A percentile compares a stretch with the other conserved stretches of the same genome.
Conservation (phyloP, 2,113 vertebrate species). For the Zosterops borbonicus region DNA sequence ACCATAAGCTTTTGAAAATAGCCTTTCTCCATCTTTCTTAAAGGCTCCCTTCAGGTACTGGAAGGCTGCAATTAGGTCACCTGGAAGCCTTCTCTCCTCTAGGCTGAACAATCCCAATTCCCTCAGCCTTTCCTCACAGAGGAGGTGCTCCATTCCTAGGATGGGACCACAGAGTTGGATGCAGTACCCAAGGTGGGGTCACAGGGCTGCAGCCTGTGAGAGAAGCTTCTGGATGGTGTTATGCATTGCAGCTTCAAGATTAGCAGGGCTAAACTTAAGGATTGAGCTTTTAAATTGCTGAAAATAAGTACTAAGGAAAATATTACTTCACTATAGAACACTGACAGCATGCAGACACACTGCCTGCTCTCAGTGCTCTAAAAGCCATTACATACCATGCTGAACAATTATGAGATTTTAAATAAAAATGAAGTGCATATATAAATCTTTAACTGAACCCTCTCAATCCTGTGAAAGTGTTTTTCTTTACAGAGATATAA, state of each 20-base stretch:
- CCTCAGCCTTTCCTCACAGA: neutral
- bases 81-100: neutral
- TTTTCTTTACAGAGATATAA: neutral
- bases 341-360: neutral
- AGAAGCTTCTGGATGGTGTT: neutral
- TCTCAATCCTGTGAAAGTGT: neutral
- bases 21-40: neutral
- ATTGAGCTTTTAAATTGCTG: neutral
- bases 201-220: neutral
- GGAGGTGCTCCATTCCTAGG: neutral
- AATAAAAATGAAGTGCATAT: neutral
- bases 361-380: neutral
- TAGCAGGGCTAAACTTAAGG: neutral
- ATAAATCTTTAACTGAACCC: neutral
- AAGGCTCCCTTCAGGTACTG: neutral
- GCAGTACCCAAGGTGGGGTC: neutral
- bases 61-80: neutral
- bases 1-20: neutral
- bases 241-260: neutral
- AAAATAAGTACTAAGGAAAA: neutral
- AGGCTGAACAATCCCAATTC: neutral
- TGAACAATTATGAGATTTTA: neutral
- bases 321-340: neutral
- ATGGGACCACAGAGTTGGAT: neutral
- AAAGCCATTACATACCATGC: neutral